Base-by-base conservation (phyloP, 2,797 vertebrate genomes). In the Danio albolineatus region DNA sequence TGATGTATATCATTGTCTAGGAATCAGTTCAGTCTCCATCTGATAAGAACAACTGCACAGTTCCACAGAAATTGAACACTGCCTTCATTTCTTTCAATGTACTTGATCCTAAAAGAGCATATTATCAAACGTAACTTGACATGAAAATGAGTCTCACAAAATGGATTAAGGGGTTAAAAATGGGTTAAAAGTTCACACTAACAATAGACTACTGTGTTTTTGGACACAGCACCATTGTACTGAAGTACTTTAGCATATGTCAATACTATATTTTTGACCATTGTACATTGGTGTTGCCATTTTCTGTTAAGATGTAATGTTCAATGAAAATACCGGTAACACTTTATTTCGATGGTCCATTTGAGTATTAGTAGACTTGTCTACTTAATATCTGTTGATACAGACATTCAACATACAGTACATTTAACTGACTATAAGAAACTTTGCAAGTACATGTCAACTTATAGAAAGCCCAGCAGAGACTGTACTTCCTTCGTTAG, bases 1-100 rank as follows among this genome's bases (percentile, higher is more conserved):
- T 19, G n/a, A 70, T 2, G 4, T 54, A 54, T 9, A 53, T 54
- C 48, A 41, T 4, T 54, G 49, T 70, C 49, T 41, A 54, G 16
- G 48, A 70, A 70, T 54, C 48, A 54, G 4, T 53, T 53, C 10
- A 70, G 48, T 70, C 16, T 39, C 66, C 48, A 70, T 54, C 49
- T 19, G 48, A 70, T 41, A 70, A 53, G 48, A 70, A 17, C n/a
- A 6, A 39, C 21, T 10, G 19, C 44, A 60, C 57, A 49, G 5
- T 67, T 49, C 21, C 13, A 10, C 5, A 64, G 60, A 43, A 62
- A 43, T 17, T 38, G 60, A 62, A 62, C 10, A 62, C 16, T 39
- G 16, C 0, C 4, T 16, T 13, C 59, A 38, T n/a, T 28, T 38
- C 13, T n/a, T 39, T 59, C 7, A 39, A 61, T 28, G 28, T 28